Evolutionary conservation across 2,113 vertebrate genomes (phyloP), one percentile per base, ranked within the genome.

Genomic region (Plecturocebus donacophilus): DNA sequence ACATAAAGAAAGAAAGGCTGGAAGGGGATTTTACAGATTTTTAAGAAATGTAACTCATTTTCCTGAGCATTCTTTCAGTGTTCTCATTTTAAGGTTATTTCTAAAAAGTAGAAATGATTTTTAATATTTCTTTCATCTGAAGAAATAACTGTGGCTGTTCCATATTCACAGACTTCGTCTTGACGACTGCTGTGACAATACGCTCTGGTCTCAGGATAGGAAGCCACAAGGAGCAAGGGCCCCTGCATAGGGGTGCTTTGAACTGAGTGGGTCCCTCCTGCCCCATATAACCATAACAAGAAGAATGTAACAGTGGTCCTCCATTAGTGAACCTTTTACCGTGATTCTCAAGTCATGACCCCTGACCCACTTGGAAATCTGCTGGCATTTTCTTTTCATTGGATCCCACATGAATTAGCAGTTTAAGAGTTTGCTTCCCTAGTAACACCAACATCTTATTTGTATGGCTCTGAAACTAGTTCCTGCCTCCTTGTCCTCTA

Each of bases 381-480:
- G 8, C 16, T 93, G 8, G 56, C 30, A 68, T 61, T 73, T 88
- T 82, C 14, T 94, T 66, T 6, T 9, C 27, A 83, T 64, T 84
- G 64, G 13, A 40, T 47, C 3, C 6, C 35, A 73, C 12, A 45
- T 3, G 6, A 87, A 75, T 83, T 49, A 81, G 19, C 27, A 27
- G 1, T 77, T 61, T 54, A 58, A 16, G 45, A 40, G 20, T 87
- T 66, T 68, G 16, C 3, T 54, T 92, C 6, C 16, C 8, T 86
- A 58, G 7, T 80, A 47, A 70, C 14, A 92, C 12, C 21, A 77
- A 1, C 38, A 70, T 35, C 23, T 42, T 30, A n/a, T n/a, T 94
- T 87, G 1, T 81, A 30, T 54, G n/a, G 1, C 21, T 80, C 0
- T n/a, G 4, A 3, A 1, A 84, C 6, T 11, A 38, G 6, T n/a